These are phyloP conservation scores for Miichthys miiuy DNA, from an alignment of 2,797 vertebrate species.

Conservation along the genomic window DNA sequence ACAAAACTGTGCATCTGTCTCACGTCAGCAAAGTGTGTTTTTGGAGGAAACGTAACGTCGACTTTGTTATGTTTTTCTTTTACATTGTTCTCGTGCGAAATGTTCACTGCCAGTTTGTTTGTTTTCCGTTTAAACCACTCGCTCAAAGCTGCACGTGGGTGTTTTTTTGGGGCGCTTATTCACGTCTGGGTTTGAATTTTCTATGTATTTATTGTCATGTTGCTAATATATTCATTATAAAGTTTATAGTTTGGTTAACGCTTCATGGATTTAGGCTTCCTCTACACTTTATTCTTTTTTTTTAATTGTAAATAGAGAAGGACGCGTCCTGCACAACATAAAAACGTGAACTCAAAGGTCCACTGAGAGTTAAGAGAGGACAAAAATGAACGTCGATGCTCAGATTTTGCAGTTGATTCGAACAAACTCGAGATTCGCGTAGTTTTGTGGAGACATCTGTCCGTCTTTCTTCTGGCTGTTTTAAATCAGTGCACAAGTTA, in stretches of 20 bases:
- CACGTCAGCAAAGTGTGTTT: conserved; percentile 37
- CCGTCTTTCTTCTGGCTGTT: not conserved
- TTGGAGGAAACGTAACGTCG: conserved; percentile 53
- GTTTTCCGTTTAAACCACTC: conserved; percentile 7
- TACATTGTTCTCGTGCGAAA: conserved; percentile 7
- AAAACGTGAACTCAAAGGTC: not conserved
- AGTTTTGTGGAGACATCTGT: not conserved
- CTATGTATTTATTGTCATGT: conserved; percentile 36
- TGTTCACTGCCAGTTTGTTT: conserved; percentile 35
- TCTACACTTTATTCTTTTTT: conserved; percentile 10
- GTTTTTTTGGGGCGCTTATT: not conserved
- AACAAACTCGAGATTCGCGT: not conserved
- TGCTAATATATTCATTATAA: conserved; percentile 13
- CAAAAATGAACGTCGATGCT: not conserved
- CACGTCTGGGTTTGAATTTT: not conserved
- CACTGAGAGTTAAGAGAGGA: not conserved
- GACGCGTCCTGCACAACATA: not conserved
- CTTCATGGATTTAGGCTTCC: not conserved
- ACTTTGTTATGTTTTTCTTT: conserved; percentile 13
- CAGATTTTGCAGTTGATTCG: not conserved
- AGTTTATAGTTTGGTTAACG: conserved; percentile 5
- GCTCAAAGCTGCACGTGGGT: not conserved
- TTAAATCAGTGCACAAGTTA: not conserved
- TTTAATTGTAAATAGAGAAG: not conserved
- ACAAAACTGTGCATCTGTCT: conserved; percentile 20